Conservation (phyloP, 2,888 invertebrate genomes). For the Lithosia quadra region DNA sequence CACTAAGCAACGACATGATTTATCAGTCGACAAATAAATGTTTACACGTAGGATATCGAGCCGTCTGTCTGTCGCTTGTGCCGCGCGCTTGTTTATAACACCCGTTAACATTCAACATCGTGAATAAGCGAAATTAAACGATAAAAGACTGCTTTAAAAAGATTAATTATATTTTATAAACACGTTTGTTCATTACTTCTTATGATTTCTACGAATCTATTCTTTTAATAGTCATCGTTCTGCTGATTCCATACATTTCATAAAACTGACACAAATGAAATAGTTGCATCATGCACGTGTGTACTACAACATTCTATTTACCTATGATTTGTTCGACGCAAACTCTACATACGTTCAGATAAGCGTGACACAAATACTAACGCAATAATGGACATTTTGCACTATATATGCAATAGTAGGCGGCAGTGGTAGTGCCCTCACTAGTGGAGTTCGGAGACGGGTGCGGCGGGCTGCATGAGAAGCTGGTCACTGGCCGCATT, state of each 20-base stretch:
- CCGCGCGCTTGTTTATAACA: conserved; percentile 36
- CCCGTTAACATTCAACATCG: conserved; percentile 45
- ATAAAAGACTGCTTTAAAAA: conserved; percentile 20
- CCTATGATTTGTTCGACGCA: conserved; percentile 1
- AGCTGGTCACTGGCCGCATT: conserved; percentile 85
- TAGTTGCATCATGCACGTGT: conserved; percentile 15
- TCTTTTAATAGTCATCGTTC: conserved; percentile 1
- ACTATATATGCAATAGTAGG: conserved; percentile 8
- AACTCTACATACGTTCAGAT: background rate
- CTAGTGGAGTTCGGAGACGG: conserved; percentile 59
- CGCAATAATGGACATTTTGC: background rate
- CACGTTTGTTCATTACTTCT: background rate
- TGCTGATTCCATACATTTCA: conserved; percentile 11
- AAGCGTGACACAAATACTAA: background rate
- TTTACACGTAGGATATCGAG: conserved; percentile 54
- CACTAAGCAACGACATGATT: conserved; percentile 63
- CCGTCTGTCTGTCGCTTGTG: conserved; percentile 39
- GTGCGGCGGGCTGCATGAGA: conserved; percentile 67
- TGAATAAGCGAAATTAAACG: conserved; percentile 12
- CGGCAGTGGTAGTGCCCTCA: conserved; percentile 20
- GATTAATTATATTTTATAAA: conserved; percentile 11
- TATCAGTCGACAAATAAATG: conserved; percentile 60
- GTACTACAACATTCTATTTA: too few species aligned
- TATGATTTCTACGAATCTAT: background rate
- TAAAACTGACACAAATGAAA: conserved; percentile 12